A percentile compares a stretch with the other conserved stretches of the same genome.
Evolutionary conservation across 2,888 invertebrate genomes (phyloP).

Genomic region (Polymixis flavicincta): DNA sequence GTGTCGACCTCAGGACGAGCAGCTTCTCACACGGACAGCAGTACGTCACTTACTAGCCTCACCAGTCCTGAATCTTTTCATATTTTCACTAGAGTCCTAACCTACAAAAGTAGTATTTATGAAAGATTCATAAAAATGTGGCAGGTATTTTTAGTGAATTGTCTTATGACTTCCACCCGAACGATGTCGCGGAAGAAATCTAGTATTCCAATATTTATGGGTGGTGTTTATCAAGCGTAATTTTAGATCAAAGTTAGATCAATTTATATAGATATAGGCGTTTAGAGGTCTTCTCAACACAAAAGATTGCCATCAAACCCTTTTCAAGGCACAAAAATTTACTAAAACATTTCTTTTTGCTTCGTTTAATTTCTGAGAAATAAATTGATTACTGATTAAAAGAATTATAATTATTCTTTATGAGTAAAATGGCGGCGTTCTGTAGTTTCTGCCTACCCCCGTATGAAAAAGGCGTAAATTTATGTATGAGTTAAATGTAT

Average conservation of each 20-base stretch:
- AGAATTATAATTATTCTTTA: neutral
- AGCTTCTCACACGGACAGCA: too few species aligned
- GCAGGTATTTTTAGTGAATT: too few species aligned
- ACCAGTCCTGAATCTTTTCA: too few species aligned
- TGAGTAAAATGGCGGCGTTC: neutral
- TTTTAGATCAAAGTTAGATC: neutral
- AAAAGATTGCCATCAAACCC: slow-evolving; percentile 19
- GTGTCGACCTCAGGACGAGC: too few species aligned
- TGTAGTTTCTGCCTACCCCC: too few species aligned
- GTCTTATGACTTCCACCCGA: too few species aligned
- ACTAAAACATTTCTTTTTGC: neutral
- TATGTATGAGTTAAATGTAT: neutral
- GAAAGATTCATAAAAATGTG: too few species aligned
- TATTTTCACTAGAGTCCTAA: too few species aligned
- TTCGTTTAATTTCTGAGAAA: slow-evolving; percentile 4
- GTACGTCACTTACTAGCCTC: too few species aligned
- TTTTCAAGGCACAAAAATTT: slow-evolving; percentile 39
- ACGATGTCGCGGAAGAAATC: too few species aligned
- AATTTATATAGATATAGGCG: neutral
- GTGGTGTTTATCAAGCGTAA: neutral
- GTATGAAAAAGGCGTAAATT: too few species aligned
- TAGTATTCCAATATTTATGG: neutral
- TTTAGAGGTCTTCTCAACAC: neutral
- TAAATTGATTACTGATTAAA: neutral
- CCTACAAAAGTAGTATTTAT: too few species aligned